Conservation (phyloP, 2,888 invertebrate species). For the Eucriotettix oculatus region DNA sequence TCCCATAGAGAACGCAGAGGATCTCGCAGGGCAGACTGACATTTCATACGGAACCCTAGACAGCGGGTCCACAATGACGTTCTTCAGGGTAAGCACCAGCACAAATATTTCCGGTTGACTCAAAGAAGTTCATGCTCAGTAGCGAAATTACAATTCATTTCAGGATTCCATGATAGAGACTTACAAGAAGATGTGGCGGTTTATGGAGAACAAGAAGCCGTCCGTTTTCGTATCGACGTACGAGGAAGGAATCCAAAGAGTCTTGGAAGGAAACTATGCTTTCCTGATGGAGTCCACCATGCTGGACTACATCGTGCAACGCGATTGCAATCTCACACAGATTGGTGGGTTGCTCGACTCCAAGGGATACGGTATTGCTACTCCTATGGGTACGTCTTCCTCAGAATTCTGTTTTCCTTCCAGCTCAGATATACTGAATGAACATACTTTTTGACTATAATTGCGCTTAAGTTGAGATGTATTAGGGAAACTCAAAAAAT, state of each 20-base stretch:
- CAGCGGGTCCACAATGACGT: constrained; percentile 76
- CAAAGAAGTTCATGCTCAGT: too few relatives aligned
- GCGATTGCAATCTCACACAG: constrained; percentile 75
- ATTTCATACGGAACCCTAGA: constrained; percentile 72
- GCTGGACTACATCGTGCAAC: constrained; percentile 64
- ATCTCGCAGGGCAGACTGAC: constrained; percentile 64
- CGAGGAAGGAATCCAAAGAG: constrained; percentile 59
- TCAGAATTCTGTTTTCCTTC: background rate
- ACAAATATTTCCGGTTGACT: too few relatives aligned
- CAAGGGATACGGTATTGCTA: constrained; percentile 61
- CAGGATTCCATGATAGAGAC: constrained; percentile 66
- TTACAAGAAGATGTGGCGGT: constrained; percentile 69
- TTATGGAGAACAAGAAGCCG: constrained; percentile 56
- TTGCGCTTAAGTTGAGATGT: too few relatives aligned
- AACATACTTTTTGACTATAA: too few relatives aligned
- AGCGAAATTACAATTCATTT: constrained; percentile 3
- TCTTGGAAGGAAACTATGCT: constrained; percentile 65
- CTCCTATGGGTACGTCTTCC: constrained; percentile 17
- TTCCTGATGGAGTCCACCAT: constrained; percentile 82
- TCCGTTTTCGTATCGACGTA: constrained; percentile 57
- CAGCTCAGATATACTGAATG: too few relatives aligned
- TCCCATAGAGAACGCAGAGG: constrained; percentile 72
- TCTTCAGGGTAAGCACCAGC: constrained; percentile 49
- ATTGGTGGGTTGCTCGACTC: constrained; percentile 70
- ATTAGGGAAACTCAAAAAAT: too few relatives aligned